These are phyloP conservation scores for Syngnathoides biaculeatus DNA, from an alignment of 2,113 vertebrate genomes.

Conservation along the genomic window DNA sequence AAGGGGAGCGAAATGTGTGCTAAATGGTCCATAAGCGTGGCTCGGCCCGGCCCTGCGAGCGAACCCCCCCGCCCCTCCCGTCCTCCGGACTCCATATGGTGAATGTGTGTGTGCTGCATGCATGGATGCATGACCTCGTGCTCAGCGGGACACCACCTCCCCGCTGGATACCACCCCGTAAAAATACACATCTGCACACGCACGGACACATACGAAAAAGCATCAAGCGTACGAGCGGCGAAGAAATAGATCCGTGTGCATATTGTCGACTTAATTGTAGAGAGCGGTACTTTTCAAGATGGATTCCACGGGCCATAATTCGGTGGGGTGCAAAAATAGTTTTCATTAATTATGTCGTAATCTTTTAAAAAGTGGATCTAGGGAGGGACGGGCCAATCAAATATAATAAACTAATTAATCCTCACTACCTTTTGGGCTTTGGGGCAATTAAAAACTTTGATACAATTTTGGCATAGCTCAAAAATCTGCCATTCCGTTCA, in stretches of 20 bases:
- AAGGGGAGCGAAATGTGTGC: conserved; percentile 54
- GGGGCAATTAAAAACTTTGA: no score
- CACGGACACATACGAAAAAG: conserved; percentile 12
- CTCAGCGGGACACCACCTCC: conserved; percentile 46
- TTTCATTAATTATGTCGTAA: neutral
- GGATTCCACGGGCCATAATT: neutral
- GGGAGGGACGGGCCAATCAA: neutral
- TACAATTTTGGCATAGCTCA: no score
- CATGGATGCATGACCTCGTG: conserved; percentile 57
- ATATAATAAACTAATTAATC: neutral
- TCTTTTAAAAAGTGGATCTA: neutral
- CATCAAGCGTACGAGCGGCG: conserved; percentile 10
- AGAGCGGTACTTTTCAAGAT: neutral
- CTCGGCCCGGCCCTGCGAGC: conserved; percentile 35
- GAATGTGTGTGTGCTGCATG: conserved; percentile 53
- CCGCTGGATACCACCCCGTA: conserved; percentile 49
- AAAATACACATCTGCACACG: conserved; percentile 44
- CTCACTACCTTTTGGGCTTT: neutral
- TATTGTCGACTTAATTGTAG: neutral
- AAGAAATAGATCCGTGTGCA: neutral
- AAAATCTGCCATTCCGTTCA: no score
- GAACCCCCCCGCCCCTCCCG: neutral
- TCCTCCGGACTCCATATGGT: conserved; percentile 55
- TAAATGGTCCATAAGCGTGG: conserved; percentile 64
- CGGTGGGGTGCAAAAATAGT: neutral